Evolutionary conservation across 2,888 invertebrate genomes (phyloP).

Genomic region (Drosophila demipolita): DNA sequence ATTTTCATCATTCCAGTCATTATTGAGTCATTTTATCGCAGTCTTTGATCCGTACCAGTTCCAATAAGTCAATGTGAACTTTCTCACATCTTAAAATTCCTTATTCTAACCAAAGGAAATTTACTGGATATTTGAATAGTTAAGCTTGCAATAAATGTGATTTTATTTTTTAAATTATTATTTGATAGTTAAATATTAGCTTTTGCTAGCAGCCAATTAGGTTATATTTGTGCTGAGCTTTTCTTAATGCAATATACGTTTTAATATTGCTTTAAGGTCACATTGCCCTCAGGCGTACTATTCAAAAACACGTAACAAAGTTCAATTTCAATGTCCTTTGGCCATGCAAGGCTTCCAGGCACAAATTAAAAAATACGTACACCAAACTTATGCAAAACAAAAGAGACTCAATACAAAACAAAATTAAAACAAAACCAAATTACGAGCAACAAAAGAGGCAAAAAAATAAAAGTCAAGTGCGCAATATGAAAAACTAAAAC

Average conservation of each 20-base stretch:
- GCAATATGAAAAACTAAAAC: slow-evolving; percentile 61
- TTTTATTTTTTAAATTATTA: no score
- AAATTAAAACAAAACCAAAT: slow-evolving; percentile 47
- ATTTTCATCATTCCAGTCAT: background rate
- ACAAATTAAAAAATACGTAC: slow-evolving; percentile 53
- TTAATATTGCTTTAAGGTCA: slow-evolving; percentile 25
- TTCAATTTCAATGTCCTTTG: slow-evolving; percentile 65
- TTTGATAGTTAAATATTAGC: no score
- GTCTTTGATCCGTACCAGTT: no score
- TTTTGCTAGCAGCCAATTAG: background rate
- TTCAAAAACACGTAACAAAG: slow-evolving; percentile 25
- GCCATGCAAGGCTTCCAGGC: slow-evolving; percentile 71
- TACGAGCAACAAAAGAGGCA: slow-evolving; percentile 51
- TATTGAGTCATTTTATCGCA: no score
- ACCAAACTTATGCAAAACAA: slow-evolving; percentile 58
- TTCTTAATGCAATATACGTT: background rate
- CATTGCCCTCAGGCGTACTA: slow-evolving; percentile 2
- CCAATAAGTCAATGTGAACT: background rate
- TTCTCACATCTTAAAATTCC: no score
- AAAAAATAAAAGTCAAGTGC: slow-evolving; percentile 60
- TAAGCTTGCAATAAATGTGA: no score
- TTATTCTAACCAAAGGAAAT: no score
- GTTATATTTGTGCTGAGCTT: background rate
- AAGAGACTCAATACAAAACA: slow-evolving; percentile 32
- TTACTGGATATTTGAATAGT: no score